These are phyloP conservation scores for Drosophila phalerata DNA, from an alignment of 2,888 invertebrate species.

Conservation along the genomic window DNA sequence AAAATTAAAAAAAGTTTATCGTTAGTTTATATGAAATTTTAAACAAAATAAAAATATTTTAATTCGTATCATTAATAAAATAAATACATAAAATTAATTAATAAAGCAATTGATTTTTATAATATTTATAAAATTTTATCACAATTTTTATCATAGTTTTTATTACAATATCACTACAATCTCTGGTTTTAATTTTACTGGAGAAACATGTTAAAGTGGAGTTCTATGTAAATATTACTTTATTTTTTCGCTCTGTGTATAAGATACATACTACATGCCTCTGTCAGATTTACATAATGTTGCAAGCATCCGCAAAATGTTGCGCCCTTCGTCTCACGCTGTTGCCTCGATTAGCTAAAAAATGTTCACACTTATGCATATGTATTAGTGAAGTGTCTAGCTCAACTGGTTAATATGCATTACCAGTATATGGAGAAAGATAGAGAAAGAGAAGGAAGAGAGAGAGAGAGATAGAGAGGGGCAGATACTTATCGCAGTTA, in stretches of 20 bases:
- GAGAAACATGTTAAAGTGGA: no score
- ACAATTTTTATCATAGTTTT: no score
- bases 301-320: conserved; percentile 23
- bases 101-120: no score
- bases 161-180: no score
- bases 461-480: neutral
- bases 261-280: neutral
- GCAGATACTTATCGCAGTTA: conserved; percentile 65
- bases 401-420: conserved; percentile 60
- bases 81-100: no score
- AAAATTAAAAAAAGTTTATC: no score
- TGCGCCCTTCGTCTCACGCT: conserved; percentile 27
- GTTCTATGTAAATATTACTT: neutral
- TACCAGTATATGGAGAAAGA: conserved; percentile 23
- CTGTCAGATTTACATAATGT: conserved; percentile 44
- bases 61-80: no score
- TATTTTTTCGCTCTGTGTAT: neutral
- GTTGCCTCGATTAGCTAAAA: conserved; percentile 48
- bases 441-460: neutral
- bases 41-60: no score
- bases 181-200: no score
- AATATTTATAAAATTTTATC: no score
- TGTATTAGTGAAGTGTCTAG: conserved; percentile 41
- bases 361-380: conserved; percentile 59
- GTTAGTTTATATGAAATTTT: no score